These are phyloP conservation scores for Apantesis nais DNA, from an alignment of 2,888 invertebrate species.

Conservation along the genomic window DNA sequence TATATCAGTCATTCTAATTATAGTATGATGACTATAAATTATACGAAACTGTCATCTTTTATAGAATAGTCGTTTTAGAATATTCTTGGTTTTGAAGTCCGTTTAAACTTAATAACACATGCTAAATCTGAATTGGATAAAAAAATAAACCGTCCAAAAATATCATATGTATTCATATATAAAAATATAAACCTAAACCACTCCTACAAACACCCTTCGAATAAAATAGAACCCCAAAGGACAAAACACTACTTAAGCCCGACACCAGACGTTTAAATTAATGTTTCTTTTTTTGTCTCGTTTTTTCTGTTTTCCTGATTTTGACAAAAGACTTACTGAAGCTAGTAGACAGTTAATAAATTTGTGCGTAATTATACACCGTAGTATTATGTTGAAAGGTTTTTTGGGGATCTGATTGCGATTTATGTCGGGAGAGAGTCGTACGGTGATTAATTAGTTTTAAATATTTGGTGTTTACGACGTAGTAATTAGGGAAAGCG, in stretches of 20 bases:
- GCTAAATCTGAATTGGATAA: not conserved
- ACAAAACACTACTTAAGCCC: slow-evolving; percentile 70
- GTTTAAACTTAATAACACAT: not conserved
- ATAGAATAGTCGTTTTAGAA: no score
- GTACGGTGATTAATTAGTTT: slow-evolving; percentile 45
- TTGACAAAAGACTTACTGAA: slow-evolving; percentile 57
- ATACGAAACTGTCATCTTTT: not conserved
- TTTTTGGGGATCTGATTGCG: slow-evolving; percentile 68
- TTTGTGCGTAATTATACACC: slow-evolving; percentile 76
- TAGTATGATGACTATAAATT: not conserved
- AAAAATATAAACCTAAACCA: slow-evolving; percentile 10
- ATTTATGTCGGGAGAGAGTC: slow-evolving; percentile 66
- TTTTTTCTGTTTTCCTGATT: slow-evolving; percentile 23
- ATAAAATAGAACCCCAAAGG: slow-evolving; percentile 61
- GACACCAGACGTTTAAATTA: slow-evolving; percentile 68
- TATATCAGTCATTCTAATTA: not conserved
- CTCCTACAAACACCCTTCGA: slow-evolving; percentile 42
- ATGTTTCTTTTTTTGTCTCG: slow-evolving; percentile 51
- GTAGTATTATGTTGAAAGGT: slow-evolving; percentile 79
- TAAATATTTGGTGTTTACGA: slow-evolving; percentile 39
- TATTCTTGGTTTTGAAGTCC: no score
- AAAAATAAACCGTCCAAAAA: not conserved
- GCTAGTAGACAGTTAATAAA: slow-evolving; percentile 73
- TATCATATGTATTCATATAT: not conserved
- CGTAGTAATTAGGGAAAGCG: slow-evolving; percentile 32